Evolutionary conservation across 2,888 invertebrate genomes (phyloP).

Genomic region (Sinodicranocentrus sp.): DNA sequence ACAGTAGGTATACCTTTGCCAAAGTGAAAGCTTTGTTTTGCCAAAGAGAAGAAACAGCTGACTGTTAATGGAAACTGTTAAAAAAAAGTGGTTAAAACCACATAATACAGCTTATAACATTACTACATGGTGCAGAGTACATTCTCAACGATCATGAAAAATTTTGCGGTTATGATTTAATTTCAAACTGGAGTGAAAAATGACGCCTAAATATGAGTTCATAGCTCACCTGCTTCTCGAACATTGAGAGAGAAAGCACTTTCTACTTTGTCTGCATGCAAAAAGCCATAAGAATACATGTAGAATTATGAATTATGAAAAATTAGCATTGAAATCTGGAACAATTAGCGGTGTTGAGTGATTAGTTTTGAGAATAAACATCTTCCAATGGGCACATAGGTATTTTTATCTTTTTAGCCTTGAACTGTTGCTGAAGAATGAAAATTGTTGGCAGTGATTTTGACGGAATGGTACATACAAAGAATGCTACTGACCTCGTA

Average conservation of each 20-base stretch:
- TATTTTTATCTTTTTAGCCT: constrained; percentile 54
- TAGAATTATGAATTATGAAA: not conserved
- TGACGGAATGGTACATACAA: constrained; percentile 61
- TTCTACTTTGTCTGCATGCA: not conserved
- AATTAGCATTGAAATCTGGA: not conserved
- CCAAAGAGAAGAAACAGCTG: constrained; percentile 43
- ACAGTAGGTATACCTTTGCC: constrained; percentile 36
- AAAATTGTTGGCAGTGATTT: constrained; percentile 63
- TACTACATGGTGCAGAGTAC: too few species aligned
- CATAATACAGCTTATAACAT: not conserved
- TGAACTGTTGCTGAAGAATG: constrained; percentile 66
- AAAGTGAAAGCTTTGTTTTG: constrained; percentile 30
- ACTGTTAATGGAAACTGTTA: constrained; percentile 52
- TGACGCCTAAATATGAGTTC: not conserved
- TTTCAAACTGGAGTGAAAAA: constrained; percentile 7
- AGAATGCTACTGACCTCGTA: constrained; percentile 66
- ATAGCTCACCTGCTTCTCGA: constrained; percentile 26
- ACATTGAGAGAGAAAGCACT: constrained; percentile 31
- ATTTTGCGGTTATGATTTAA: too few species aligned
- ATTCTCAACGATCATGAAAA: too few species aligned
- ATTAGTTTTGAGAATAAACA: not conserved
- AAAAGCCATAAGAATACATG: not conserved
- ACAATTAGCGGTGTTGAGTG: not conserved
- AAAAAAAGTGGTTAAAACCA: too few species aligned
- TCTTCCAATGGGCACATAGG: constrained; percentile 34